Conservation (phyloP, 2,113 vertebrate species). For the Corapipo altera region DNA sequence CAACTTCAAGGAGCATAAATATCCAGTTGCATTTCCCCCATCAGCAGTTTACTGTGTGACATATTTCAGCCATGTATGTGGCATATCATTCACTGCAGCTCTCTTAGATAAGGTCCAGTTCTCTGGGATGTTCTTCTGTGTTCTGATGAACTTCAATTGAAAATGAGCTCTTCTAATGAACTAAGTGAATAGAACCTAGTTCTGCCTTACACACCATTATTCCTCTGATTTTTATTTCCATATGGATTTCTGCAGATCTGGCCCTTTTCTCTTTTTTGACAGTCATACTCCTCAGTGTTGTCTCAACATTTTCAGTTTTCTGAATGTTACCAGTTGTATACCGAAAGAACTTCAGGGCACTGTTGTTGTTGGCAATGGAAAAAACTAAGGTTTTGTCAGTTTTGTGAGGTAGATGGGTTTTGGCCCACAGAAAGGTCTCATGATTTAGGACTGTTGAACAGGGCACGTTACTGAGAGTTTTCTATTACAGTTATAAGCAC, state of each 20-base stretch:
- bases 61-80: neutral
- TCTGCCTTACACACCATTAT: neutral
- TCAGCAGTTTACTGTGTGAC: neutral
- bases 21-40: neutral
- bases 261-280: conserved; percentile 2
- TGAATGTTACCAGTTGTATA: neutral
- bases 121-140: neutral
- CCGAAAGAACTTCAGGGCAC: neutral
- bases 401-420: neutral
- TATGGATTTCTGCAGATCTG: neutral
- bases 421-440: neutral
- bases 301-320: conserved; percentile 9
- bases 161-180: conserved; percentile 7
- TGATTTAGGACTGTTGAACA: conserved; percentile 1
- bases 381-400: conserved; percentile 18
- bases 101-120: neutral
- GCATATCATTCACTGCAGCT: neutral
- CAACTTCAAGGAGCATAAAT: conserved; percentile 46
- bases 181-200: neutral
- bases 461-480: neutral
- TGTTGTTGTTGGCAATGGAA: conserved; percentile 10
- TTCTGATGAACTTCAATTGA: neutral
- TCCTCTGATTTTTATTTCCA: neutral
- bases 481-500: neutral
- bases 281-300: neutral